Evolutionary conservation across 2,888 invertebrate genomes (phyloP).

Genomic region (Nemotelus nigrinus): DNA sequence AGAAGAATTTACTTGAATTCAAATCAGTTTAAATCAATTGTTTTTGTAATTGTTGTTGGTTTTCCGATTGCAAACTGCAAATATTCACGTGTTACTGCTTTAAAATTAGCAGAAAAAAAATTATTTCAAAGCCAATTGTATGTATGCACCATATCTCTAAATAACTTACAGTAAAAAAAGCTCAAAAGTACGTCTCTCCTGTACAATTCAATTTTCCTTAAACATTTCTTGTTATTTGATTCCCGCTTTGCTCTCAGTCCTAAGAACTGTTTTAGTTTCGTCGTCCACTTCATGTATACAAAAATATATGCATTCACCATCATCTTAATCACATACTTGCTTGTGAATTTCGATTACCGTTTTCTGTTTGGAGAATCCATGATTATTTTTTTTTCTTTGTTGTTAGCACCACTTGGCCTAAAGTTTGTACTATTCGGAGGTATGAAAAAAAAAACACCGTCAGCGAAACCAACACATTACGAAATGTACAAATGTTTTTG

Average conservation of each 20-base stretch:
- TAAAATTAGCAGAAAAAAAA: too few species aligned
- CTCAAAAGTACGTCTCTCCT: background rate
- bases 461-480: too few species aligned
- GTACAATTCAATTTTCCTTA: background rate
- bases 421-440: constrained; percentile 37
- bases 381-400: background rate
- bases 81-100: too few species aligned
- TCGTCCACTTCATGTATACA: background rate
- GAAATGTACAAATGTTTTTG: too few species aligned
- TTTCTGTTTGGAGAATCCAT: background rate
- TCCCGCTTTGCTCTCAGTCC: background rate
- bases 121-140: too few species aligned
- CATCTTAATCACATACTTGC: constrained; percentile 35
- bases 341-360: constrained; percentile 28
- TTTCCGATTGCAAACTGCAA: too few species aligned
- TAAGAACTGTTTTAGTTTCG: too few species aligned
- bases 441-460: constrained; percentile 15
- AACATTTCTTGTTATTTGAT: background rate
- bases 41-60: too few species aligned
- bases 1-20: too few species aligned
- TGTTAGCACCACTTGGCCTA: constrained; percentile 39
- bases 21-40: too few species aligned
- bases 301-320: constrained; percentile 33
- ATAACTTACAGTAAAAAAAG: too few species aligned
- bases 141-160: too few species aligned